Evolutionary conservation across 2,888 invertebrate species (phyloP), one percentile per base, ranked within the genome.

Genomic region (Ceratothoa steindachneri): DNA sequence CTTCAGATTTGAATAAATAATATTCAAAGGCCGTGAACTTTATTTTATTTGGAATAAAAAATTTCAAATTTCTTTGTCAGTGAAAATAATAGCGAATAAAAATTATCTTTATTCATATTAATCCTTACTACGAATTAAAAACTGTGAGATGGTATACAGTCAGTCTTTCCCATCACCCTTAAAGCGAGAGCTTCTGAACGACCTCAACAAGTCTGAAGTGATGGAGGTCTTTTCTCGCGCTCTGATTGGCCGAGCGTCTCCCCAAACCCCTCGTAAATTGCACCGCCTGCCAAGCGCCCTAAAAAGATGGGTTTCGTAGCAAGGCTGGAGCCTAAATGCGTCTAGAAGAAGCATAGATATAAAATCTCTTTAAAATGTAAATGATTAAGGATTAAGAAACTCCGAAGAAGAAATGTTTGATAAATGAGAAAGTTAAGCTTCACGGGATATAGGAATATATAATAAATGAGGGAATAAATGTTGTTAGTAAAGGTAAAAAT

Each of bases 321-420:
- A 41, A 41, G 41, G 60, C 60, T 60, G 24, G 24, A 60, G 60
- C 24, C 60, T n/a, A 60, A 24, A 60, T 60, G 60, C 60, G 60
- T 24, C 60, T 60, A 60, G 19, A 60, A 60, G 60, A 60, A 60
- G 60, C 60, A 60, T 60, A 60, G 60, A 60, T 60, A 60, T 60
- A 60, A 60, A 60, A 60, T 24, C 60, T 60, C 60, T 7, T 60
- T 60, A 60, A 60, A 60, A 60, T 60, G 60, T 60, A 60, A 60
- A 60, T 60, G 60, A 60, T 60, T 60, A 3, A 60, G 27, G 60
- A 60, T 60, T 60, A 60, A 60, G 60, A 60, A 60, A 60, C 60
- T 60, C 27, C 12, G 24, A 24, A 1, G n/a, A 60, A 60, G 60
- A 60, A 60, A 60, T 60, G n/a, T 60, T 15, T 60, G 60, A 60